phyloP scores from a whole-genome alignment of 2,888 invertebrate species.

The Gryllus longicercus region DNA sequence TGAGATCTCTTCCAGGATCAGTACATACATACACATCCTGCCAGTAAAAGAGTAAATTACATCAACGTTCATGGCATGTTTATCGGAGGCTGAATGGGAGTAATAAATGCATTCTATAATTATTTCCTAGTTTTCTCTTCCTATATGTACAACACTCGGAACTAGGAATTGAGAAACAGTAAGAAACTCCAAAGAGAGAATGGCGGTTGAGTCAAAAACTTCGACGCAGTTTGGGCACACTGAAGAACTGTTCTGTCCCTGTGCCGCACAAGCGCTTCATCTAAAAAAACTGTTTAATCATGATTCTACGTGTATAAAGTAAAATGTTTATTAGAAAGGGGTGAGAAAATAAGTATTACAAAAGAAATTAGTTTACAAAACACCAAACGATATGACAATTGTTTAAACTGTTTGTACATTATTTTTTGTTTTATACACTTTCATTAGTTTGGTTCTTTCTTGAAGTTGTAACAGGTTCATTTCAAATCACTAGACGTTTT shows the following conservation, averaged over 20 bases:
- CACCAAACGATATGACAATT: slow-evolving; percentile 5
- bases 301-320: no score
- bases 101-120: not conserved
- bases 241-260: not conserved
- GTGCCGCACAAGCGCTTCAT: not conserved
- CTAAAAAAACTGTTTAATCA: no score
- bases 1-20: not conserved
- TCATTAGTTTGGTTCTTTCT: not conserved
- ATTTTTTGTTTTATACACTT: not conserved
- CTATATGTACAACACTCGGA: not conserved
- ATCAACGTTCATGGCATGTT: not conserved
- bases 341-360: not conserved
- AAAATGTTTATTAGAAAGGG: no score
- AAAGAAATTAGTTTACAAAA: not conserved
- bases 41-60: not conserved
- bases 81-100: not conserved
- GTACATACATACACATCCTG: not conserved
- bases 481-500: not conserved
- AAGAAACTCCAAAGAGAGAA: not conserved
- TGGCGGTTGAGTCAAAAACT: not conserved
- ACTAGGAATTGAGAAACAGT: not conserved
- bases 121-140: not conserved
- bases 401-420: not conserved
- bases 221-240: not conserved
- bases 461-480: not conserved